Base-by-base conservation (phyloP, 2,113 vertebrate species). In the Ptyas mucosa region DNA sequence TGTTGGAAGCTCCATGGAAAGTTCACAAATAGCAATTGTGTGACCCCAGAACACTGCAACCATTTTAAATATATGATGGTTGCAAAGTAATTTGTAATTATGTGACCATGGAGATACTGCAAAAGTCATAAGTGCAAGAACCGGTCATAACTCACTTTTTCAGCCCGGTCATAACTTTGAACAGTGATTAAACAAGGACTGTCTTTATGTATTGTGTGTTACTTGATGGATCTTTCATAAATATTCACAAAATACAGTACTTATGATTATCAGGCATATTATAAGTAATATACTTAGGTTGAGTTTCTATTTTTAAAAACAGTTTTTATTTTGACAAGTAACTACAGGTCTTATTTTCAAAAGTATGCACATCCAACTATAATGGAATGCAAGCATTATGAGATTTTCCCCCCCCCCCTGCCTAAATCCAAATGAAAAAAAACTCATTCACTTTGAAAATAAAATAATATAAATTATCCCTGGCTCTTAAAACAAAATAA, bases 401-500 rank as follows among this genome's bases (percentile, higher is more conserved):
- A 52, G 46, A 69, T 15, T 1, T 14, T 5, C 3, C 3, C 7
- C 14, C 0, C 39, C 0, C 21, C 81, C 81, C 52, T 0, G 10
- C 5, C 90, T 91, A 24, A 55, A 14, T 54, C 69, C 34, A 43
- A 9, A 51, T 39, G 6, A 18, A 24, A 34, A 43, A 81, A 26
- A 5, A 0, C 3, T 43, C 7, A 2, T 54, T 14, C 54, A 34
- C 53, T 81, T 81, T 54, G 90, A 91, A 81, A 34, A 90, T 90
- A 81, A 90, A 90, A 23, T 91, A 85, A 85, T 39, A 91, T 29
- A 21, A 54, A 85, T 85, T 85, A 91, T 75, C 51, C 69, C 52
- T 85, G 39, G 54, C 39, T 43, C 10, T 90, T 54, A 39, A 75
- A 81, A 75, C 26, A 52, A 90, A 39, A n/a, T 64, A 81, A 81